A percentile compares a stretch with the other conserved stretches of the same genome.
Conservation (phyloP, 1,140 invertebrate genomes). For the Conus betulinus region DNA sequence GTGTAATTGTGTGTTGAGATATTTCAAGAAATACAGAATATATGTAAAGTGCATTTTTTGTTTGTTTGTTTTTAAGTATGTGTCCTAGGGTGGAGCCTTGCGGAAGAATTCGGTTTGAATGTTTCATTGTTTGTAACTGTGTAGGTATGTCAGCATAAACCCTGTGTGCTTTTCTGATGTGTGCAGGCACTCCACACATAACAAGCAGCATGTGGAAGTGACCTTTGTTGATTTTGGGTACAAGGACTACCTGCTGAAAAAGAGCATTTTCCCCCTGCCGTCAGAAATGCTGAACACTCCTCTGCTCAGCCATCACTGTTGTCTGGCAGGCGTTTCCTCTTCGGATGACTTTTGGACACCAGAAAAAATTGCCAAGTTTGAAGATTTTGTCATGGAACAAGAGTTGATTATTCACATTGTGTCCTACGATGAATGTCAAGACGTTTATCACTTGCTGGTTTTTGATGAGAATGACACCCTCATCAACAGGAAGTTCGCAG, state of each 20-base stretch:
- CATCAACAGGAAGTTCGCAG: slow-evolving; percentile 60
- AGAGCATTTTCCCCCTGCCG: slow-evolving; percentile 57
- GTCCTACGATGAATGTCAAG: slow-evolving; percentile 28
- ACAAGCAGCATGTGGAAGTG: slow-evolving; percentile 81
- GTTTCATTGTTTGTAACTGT: not conserved
- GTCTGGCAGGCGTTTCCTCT: slow-evolving; percentile 64
- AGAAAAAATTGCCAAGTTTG: slow-evolving; percentile 69
- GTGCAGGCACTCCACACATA: slow-evolving; percentile 58
- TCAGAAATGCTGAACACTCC: slow-evolving; percentile 80
- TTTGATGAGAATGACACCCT: slow-evolving; percentile 51
- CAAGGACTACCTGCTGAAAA: slow-evolving; percentile 69
- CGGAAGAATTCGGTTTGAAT: not conserved
- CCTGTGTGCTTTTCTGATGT: not conserved
- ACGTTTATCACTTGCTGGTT: slow-evolving; percentile 55
- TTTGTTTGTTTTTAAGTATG: no score
- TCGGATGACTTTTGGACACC: slow-evolving; percentile 66
- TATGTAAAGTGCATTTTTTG: not conserved
- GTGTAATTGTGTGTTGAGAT: no score
- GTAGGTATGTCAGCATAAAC: not conserved
- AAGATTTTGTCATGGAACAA: slow-evolving; percentile 65
- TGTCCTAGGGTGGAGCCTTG: not conserved
- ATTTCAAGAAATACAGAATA: no score
- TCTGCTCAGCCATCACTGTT: slow-evolving; percentile 86
- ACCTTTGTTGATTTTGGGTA: slow-evolving; percentile 91
- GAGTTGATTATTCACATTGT: slow-evolving; percentile 58